A percentile compares a stretch with the other conserved stretches of the same genome.
phyloP scores from a whole-genome alignment of 2,888 invertebrate species.

The Formica aserva region DNA sequence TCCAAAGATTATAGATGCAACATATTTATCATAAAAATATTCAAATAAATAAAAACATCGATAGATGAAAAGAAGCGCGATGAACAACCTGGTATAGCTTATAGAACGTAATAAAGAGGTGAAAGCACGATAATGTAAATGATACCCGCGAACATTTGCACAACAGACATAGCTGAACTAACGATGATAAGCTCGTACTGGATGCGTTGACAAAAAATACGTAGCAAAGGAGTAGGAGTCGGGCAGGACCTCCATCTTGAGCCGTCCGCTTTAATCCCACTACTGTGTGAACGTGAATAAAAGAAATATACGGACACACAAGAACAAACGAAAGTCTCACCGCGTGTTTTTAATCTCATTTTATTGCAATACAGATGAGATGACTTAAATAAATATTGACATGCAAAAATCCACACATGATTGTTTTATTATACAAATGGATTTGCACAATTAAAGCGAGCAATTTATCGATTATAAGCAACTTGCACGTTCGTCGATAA shows the following conservation, averaged over 20 bases:
- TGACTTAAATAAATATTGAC: constrained; percentile 19
- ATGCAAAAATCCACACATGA: neutral
- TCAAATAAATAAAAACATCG: neutral
- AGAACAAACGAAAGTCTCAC: neutral
- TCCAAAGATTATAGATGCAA: neutral
- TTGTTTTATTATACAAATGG: neutral
- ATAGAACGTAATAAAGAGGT: neutral
- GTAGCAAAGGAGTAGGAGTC: neutral
- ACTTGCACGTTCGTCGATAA: neutral
- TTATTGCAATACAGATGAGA: neutral
- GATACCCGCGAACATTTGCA: constrained; percentile 2
- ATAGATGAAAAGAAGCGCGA: neutral
- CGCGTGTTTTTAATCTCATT: neutral
- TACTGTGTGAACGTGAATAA: constrained; percentile 21
- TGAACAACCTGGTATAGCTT: neutral
- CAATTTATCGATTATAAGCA: constrained; percentile 1
- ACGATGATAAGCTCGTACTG: constrained; percentile 35
- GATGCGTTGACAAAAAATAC: constrained; percentile 9
- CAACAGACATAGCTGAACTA: constrained; percentile 29
- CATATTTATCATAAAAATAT: neutral
- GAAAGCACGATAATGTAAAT: constrained; percentile 35
- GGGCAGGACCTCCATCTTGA: constrained; percentile 2
- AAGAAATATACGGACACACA: neutral
- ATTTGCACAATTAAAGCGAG: neutral
- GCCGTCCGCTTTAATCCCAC: constrained; percentile 28